Evolutionary conservation across 2,888 invertebrate species (phyloP).

Genomic region (Cerastis leucographa): DNA sequence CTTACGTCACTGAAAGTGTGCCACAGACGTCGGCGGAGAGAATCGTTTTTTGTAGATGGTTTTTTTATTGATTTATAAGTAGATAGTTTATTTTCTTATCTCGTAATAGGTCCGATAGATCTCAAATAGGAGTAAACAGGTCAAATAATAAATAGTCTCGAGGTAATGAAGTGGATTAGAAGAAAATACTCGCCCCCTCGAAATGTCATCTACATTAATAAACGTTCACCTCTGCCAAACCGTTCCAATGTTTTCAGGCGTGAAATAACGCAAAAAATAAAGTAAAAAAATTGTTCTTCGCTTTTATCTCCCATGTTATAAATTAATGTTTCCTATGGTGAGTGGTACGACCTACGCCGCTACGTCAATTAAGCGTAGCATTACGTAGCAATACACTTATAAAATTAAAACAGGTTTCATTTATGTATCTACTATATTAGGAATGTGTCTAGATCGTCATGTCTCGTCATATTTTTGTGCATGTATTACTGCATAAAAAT

Average conservation of each 20-base stretch:
- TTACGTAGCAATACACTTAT: slow-evolving; percentile 3
- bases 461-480: no score
- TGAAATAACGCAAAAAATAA: background rate
- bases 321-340: background rate
- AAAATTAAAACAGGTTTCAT: background rate
- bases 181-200: background rate
- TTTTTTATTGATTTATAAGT: slow-evolving; percentile 3
- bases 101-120: background rate
- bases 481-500: background rate
- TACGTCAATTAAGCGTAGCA: slow-evolving; percentile 15
- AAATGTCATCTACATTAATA: background rate
- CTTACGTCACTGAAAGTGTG: slow-evolving; percentile 64
- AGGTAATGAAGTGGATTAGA: background rate
- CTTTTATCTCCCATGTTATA: background rate
- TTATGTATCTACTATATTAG: background rate
- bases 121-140: background rate
- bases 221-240: background rate
- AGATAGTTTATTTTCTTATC: background rate
- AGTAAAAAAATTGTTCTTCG: background rate
- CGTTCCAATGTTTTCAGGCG: background rate
- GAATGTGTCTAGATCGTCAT: no score
- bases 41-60: background rate
- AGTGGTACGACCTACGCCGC: slow-evolving; percentile 6
- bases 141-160: background rate
- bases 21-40: slow-evolving; percentile 35